A percentile compares a stretch with the other conserved stretches of the same genome.
phyloP scores from a whole-genome alignment of 2,888 invertebrate genomes.

The Orchestes rusci region DNA sequence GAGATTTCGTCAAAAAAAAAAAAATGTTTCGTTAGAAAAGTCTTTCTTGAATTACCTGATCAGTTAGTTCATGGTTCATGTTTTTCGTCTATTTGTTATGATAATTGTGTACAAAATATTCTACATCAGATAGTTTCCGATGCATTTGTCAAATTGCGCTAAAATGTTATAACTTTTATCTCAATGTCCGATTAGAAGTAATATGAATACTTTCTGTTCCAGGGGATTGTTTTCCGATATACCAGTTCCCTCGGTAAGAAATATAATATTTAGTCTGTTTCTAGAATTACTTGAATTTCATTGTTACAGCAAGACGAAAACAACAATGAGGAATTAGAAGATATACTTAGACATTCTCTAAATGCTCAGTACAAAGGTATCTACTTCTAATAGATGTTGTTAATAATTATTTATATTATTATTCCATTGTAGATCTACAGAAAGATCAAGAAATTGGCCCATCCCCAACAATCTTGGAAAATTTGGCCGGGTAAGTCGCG shows the following conservation, averaged over 20 bases:
- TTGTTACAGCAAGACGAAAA: slow-evolving; percentile 29
- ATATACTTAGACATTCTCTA: slow-evolving; percentile 21
- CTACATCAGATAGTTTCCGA: too few relatives aligned
- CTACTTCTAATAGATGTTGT: not conserved
- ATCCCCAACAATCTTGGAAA: slow-evolving; percentile 17
- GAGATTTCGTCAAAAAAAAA: too few relatives aligned
- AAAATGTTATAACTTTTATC: too few relatives aligned
- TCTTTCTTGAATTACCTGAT: too few relatives aligned
- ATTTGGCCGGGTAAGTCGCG: slow-evolving; percentile 24
- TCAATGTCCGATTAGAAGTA: too few relatives aligned
- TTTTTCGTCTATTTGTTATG: too few relatives aligned
- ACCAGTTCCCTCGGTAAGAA: slow-evolving; percentile 13
- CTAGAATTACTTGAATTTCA: not conserved
- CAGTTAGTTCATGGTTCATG: too few relatives aligned
- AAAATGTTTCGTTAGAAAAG: too few relatives aligned
- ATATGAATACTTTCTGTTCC: too few relatives aligned
- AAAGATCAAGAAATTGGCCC: slow-evolving; percentile 16
- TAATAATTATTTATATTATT: not conserved
- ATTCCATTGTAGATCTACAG: slow-evolving; percentile 10
- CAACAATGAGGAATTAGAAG: slow-evolving; percentile 29
- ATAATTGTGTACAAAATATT: too few relatives aligned
- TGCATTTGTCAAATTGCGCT: too few relatives aligned
- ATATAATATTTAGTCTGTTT: too few relatives aligned
- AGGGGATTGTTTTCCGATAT: slow-evolving; percentile 29
- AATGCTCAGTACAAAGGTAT: slow-evolving; percentile 5